Percentiles rank a stretch among this genome's conserved stretches.
Evolutionary conservation across 2,113 vertebrate species (phyloP).

Genomic region (zebrafish (Danio rerio)): GRCz12tu NC_133193.1:23576001-23576500

Average conservation of each 20-base stretch:
- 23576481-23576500: constrained; percentile 3
- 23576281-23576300: background rate
- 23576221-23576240: background rate
- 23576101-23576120: background rate
- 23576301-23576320: background rate
- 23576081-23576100: too few species aligned
- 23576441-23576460: constrained; percentile 28
- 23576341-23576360: background rate
- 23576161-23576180: background rate
- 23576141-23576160: background rate
- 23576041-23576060: too few species aligned
- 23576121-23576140: background rate
- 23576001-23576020: too few species aligned
- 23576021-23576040: too few species aligned
- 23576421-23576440: background rate
- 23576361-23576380: background rate
- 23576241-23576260: background rate
- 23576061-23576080: too few species aligned
- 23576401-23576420: constrained; percentile 11
- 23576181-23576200: background rate
- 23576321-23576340: background rate
- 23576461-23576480: constrained; percentile 39
- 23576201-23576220: background rate
- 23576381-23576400: background rate
- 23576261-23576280: background rate